A percentile compares a stretch with the other conserved stretches of the same genome.
Evolutionary conservation across 2,797 vertebrate species (phyloP).

Genomic region (Atherinosoma microstoma): DNA sequence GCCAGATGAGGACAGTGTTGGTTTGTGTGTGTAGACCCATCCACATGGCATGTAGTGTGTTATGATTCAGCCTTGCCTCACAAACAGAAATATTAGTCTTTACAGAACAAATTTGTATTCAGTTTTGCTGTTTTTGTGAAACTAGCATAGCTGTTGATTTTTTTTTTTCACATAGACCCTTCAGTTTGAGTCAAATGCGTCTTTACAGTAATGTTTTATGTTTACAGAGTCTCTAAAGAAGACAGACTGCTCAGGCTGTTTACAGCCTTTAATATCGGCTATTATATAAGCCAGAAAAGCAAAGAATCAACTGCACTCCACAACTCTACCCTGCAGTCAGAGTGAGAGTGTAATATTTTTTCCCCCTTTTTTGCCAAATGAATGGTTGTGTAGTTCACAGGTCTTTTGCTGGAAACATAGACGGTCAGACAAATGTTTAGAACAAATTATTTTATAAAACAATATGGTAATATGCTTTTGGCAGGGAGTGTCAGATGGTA

Average conservation of each 20-base stretch:
- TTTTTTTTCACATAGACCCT: slow-evolving; percentile 1
- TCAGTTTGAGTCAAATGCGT: slow-evolving; percentile 25
- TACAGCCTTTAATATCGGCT: slow-evolving; percentile 47
- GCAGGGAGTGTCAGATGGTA: slow-evolving; percentile 57
- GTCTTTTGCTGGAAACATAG: slow-evolving; percentile 43
- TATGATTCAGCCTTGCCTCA: slow-evolving; percentile 26
- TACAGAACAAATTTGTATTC: slow-evolving; percentile 20
- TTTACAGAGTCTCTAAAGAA: slow-evolving; percentile 30
- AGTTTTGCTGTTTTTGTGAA: neutral
- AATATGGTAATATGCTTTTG: slow-evolving; percentile 63
- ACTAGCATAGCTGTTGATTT: neutral
- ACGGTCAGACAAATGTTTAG: slow-evolving; percentile 65
- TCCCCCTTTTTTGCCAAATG: slow-evolving; percentile 53
- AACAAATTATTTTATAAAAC: slow-evolving; percentile 73
- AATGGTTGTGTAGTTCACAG: slow-evolving; percentile 50
- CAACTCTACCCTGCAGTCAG: slow-evolving; percentile 64
- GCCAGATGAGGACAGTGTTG: slow-evolving; percentile 76
- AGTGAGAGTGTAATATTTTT: slow-evolving; percentile 25
- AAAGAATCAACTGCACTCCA: slow-evolving; percentile 53
- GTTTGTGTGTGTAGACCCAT: slow-evolving; percentile 38
- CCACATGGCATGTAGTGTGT: neutral
- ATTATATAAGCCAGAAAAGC: slow-evolving; percentile 64
- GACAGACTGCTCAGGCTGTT: slow-evolving; percentile 28
- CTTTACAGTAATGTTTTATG: slow-evolving; percentile 14
- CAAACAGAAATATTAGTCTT: slow-evolving; percentile 7